Conservation (phyloP, 1,140 invertebrate genomes). For the Macrobrachium rosenbergii region DNA sequence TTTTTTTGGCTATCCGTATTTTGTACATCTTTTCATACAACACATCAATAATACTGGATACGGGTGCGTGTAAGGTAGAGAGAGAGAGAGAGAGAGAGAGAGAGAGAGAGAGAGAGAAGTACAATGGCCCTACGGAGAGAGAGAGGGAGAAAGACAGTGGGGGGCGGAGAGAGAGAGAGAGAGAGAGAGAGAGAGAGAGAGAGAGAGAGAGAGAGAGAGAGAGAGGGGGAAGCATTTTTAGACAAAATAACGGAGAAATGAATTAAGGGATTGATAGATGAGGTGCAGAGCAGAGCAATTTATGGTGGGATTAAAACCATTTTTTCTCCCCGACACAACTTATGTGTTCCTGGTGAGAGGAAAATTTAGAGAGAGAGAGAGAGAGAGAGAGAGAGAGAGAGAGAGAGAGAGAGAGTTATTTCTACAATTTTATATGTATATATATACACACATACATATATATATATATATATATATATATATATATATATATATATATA, state of each 20-base stretch:
- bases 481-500: no score
- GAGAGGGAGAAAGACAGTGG: not conserved
- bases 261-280: not conserved
- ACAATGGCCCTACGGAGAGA: no score
- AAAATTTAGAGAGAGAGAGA: constrained; percentile 2
- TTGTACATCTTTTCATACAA: no score
- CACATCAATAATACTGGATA: no score
- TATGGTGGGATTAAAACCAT: no score
- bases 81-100: not conserved
- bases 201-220: not conserved
- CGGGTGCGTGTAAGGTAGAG: not conserved
- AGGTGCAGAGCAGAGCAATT: not conserved
- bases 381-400: constrained; percentile 4
- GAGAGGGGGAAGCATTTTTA: not conserved
- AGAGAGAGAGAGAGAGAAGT: not conserved
- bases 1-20: no score
- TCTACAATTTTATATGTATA: not conserved
- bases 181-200: not conserved
- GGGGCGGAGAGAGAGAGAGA: not conserved
- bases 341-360: not conserved
- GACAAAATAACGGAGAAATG: not conserved
- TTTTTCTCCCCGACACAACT: no score
- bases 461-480: no score
- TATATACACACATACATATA: no score
- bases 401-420: not conserved